phyloP scores from a whole-genome alignment of 2,797 vertebrate genomes.

The Tinamus major region DNA sequence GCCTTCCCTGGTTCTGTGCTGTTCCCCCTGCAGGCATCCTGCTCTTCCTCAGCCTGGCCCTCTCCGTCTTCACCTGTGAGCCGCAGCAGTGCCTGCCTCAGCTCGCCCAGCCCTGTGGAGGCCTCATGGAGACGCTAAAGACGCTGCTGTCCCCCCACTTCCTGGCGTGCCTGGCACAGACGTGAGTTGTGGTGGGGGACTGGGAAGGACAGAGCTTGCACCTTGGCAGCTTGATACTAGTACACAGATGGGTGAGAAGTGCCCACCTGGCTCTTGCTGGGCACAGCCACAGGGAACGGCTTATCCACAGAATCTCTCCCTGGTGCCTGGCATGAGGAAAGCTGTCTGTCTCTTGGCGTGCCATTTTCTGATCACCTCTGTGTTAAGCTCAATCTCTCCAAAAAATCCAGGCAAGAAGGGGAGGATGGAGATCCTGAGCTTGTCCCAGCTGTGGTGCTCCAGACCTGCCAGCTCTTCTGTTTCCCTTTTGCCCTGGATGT shows the following conservation, averaged over 20 bases:
- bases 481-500: slow-evolving; percentile 91
- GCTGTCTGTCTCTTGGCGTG: not conserved
- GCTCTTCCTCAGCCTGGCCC: slow-evolving; percentile 82
- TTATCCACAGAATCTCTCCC: not conserved
- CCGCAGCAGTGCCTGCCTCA: slow-evolving; percentile 83
- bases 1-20: not conserved
- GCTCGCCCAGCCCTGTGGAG: slow-evolving; percentile 77
- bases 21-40: slow-evolving; percentile 79
- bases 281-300: not conserved
- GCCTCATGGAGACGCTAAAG: slow-evolving; percentile 75
- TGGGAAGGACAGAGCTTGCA: not conserved
- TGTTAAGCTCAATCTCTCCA: not conserved
- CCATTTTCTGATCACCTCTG: not conserved
- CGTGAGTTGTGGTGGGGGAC: slow-evolving; percentile 71
- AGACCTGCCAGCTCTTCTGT: slow-evolving; percentile 90
- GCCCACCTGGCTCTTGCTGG: not conserved
- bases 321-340: not conserved
- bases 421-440: slow-evolving; percentile 61
- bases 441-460: slow-evolving; percentile 73
- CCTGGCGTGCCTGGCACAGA: slow-evolving; percentile 69
- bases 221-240: fast-evolving
- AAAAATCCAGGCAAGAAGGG: slow-evolving; percentile 57
- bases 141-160: slow-evolving; percentile 76
- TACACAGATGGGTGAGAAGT: not conserved
- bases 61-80: slow-evolving; percentile 83